phyloP scores from a whole-genome alignment of 2,888 invertebrate species.

The Heteromurus nitidus region DNA sequence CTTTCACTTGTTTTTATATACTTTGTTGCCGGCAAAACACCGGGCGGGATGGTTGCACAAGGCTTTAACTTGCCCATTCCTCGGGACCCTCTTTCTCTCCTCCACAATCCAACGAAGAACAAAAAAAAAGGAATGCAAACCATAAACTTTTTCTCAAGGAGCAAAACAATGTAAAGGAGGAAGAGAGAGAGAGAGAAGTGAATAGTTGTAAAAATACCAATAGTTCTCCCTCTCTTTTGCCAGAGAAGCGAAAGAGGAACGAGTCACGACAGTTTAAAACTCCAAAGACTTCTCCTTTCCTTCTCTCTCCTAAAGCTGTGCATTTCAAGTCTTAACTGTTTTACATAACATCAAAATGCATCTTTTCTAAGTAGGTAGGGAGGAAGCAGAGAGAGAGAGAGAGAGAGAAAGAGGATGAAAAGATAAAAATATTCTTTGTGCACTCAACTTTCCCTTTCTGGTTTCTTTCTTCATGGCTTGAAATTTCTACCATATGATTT shows the following conservation, averaged over 20 bases:
- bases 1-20: slow-evolving; percentile 17
- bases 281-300: neutral
- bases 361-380: neutral
- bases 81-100: neutral
- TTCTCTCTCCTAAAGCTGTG: neutral
- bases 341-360: slow-evolving; percentile 21
- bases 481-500: neutral
- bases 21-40: too few species aligned
- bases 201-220: neutral
- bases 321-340: slow-evolving; percentile 2
- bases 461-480: neutral
- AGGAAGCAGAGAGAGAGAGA: slow-evolving; percentile 17
- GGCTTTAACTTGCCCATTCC: slow-evolving; percentile 2
- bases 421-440: neutral
- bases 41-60: neutral
- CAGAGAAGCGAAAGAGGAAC: neutral
- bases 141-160: neutral
- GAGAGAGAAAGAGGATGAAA: neutral
- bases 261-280: slow-evolving; percentile 6
- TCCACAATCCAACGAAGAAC: neutral
- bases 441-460: neutral
- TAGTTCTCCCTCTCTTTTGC: neutral
- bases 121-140: neutral
- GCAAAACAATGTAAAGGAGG: neutral
- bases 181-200: neutral